These are phyloP conservation scores for Erannis defoliaria DNA, from an alignment of 2,888 invertebrate species.

Conservation along the genomic window DNA sequence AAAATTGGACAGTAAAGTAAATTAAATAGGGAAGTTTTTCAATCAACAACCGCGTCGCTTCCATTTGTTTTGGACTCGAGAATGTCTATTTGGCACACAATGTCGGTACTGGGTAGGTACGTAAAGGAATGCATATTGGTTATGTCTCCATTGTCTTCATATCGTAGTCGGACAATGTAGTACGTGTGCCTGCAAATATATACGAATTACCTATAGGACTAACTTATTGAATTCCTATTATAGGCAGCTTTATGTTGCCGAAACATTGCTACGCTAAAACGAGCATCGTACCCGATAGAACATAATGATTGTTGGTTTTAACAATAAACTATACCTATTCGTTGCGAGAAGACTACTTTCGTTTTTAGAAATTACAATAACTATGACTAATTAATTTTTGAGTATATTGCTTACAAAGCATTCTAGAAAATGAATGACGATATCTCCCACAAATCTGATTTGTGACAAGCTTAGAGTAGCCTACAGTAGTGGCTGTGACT, in stretches of 20 bases:
- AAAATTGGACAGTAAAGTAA: slow-evolving; percentile 48
- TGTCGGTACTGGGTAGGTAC: too few species aligned
- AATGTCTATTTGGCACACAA: slow-evolving; percentile 69
- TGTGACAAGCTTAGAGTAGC: too few species aligned
- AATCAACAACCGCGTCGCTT: slow-evolving; percentile 51
- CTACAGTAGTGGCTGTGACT: too few species aligned
- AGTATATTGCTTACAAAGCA: too few species aligned
- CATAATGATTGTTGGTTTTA: background rate
- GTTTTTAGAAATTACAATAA: too few species aligned
- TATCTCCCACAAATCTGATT: too few species aligned
- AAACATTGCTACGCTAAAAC: background rate
- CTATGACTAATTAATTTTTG: too few species aligned
- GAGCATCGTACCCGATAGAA: background rate
- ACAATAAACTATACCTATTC: background rate
- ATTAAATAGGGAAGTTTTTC: slow-evolving; percentile 57
- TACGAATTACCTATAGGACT: slow-evolving; percentile 32
- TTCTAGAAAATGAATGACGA: too few species aligned
- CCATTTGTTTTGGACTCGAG: slow-evolving; percentile 55
- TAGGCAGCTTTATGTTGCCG: slow-evolving; percentile 6
- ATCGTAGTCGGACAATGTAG: slow-evolving; percentile 52
- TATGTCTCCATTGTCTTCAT: slow-evolving; percentile 68
- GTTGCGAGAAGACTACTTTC: too few species aligned
- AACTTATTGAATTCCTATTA: slow-evolving; percentile 23
- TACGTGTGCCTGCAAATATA: slow-evolving; percentile 47
- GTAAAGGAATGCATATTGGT: slow-evolving; percentile 65